Conservation (phyloP, 2,797 vertebrate species). For the Phataginus tricuspis region DNA sequence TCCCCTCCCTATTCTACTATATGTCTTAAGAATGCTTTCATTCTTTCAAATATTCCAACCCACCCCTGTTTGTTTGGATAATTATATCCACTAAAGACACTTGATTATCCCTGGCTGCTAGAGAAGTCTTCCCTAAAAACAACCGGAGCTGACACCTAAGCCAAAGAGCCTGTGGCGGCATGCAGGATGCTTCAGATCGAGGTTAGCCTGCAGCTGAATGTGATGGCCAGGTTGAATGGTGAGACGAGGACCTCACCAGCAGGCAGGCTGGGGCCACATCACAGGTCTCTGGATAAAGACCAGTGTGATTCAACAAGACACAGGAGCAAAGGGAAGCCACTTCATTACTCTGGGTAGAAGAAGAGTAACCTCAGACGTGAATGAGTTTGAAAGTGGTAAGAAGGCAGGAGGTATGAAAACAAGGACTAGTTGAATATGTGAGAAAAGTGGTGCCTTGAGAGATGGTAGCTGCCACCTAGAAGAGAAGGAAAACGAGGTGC, state of each 20-base stretch:
- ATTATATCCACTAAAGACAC: background rate
- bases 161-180: background rate
- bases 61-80: background rate
- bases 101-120: background rate
- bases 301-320: too few species aligned
- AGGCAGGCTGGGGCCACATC: too few species aligned
- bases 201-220: background rate
- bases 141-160: background rate
- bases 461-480: background rate
- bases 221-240: rapidly evolving
- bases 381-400: background rate
- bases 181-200: too few species aligned
- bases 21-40: background rate
- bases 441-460: background rate
- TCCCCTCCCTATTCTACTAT: background rate
- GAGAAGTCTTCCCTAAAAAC: background rate
- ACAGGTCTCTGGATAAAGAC: background rate
- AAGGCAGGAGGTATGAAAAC: background rate
- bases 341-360: background rate
- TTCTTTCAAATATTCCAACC: background rate
- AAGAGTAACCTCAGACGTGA: background rate
- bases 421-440: background rate
- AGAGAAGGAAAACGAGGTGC: too few species aligned
- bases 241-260: too few species aligned
- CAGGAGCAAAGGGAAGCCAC: background rate